Percentiles rank a stretch among this genome's conserved stretches.
Conservation (phyloP, 2,113 vertebrate genomes). For the Hemiscyllium ocellatum region DNA sequence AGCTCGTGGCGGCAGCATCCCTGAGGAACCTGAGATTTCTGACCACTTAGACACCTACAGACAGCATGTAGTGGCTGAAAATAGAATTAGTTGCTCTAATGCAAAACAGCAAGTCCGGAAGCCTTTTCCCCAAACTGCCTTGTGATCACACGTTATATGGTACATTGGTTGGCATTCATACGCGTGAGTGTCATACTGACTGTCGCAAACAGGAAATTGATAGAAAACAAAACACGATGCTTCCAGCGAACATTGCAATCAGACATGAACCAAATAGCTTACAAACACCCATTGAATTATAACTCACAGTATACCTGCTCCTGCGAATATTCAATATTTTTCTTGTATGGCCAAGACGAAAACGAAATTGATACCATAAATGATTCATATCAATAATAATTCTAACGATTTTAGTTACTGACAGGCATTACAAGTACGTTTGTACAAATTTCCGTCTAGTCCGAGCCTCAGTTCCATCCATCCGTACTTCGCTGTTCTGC, state of each 20-base stretch:
- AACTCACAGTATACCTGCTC: neutral
- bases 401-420: neutral
- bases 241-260: neutral
- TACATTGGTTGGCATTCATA: neutral
- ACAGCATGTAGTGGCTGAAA: neutral
- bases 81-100: neutral
- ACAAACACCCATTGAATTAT: neutral
- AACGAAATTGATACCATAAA: neutral
- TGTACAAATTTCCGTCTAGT: neutral
- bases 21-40: no score
- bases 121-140: neutral
- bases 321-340: neutral
- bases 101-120: neutral
- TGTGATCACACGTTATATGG: neutral
- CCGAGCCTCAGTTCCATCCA: neutral
- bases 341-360: neutral
- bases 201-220: neutral
- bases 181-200: neutral
- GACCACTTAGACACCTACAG: no score
- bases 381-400: neutral
- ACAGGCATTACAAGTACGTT: neutral
- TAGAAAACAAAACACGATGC: neutral
- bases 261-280: neutral
- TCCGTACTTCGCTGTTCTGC: neutral
- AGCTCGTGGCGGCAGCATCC: neutral